Conservation (phyloP, 2,113 vertebrate genomes). For the Ardeotis arabs region DNA sequence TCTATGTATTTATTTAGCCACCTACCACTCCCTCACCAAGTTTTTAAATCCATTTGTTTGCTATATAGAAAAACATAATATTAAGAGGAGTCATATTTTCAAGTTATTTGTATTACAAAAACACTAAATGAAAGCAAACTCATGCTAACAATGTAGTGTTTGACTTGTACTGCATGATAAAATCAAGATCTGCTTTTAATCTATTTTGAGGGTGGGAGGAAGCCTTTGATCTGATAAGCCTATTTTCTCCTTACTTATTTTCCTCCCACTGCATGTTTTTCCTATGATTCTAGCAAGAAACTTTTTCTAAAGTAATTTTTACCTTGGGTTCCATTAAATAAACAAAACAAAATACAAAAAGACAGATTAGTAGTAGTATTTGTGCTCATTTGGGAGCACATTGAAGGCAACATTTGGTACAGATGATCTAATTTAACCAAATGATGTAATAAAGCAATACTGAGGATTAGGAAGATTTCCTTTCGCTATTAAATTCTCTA, state of each 20-base stretch:
- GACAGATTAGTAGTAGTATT: not conserved
- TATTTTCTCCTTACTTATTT: not conserved
- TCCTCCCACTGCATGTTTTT: not conserved
- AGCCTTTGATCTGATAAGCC: not conserved
- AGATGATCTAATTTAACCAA: not conserved
- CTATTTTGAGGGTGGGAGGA: not conserved
- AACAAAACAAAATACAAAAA: not conserved
- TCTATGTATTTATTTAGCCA: conserved; percentile 34
- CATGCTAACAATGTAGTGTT: not conserved
- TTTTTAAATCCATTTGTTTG: conserved; percentile 9
- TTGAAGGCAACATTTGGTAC: not conserved
- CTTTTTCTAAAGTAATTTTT: not conserved
- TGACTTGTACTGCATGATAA: not conserved
- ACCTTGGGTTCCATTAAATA: not conserved
- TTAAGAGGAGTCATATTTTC: conserved; percentile 3
- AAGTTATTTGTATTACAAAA: not conserved
- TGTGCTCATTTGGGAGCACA: not conserved
- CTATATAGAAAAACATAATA: not conserved
- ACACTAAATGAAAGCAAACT: not conserved
- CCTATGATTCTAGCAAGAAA: not conserved
- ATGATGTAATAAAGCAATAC: not conserved
- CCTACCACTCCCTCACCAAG: conserved; percentile 20
- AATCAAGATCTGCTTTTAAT: not conserved
- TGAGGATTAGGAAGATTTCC: not conserved
- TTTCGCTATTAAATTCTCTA: not conserved